Base-by-base conservation (phyloP, 2,888 invertebrate genomes). In the Drosophila borealis region DNA sequence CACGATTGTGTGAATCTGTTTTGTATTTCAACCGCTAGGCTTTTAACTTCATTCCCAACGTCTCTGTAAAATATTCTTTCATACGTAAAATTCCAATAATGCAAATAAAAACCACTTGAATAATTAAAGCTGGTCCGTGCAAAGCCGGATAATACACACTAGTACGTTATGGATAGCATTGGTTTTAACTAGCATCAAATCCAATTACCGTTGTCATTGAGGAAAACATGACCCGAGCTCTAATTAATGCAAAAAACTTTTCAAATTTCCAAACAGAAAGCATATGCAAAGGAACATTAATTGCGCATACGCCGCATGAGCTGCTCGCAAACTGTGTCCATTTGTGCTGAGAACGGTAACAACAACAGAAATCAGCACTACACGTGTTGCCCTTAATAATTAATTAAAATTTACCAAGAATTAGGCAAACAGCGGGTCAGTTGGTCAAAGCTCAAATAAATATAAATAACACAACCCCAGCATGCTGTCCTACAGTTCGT, bases 331-430 rank as follows among this genome's bases (percentile, higher is more conserved):
- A 41, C 17, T 8, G 29, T 8, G 29, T 29, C 29, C 8, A 44
- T 53, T 48, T 63, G n/a, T 34, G 4, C 1, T 9, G 10, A 4
- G 2, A 37, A 25, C 25, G 13, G 21, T 36, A 10, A 25, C 14
- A 48, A 21, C 64, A 21, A 10, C 9, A 11, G 29, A 45, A 41
- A 57, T 34, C n/a, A 49, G 34, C 49, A 5, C 39, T 8, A 29
- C 55, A 73, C 50, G 46, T 64, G 54, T 39, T 25, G 21, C 14
- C 13, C 9, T 8, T 14, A 21, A 21, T 9, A n/a, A 34, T 59
- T 70, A 70, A 70, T 64, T 63, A 70, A 66, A 61, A 42, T 36
- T 54, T 29, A 37, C 45, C 53, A 53, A 64, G 42, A 46, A 60
- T 37, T 19, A 13, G 2, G 9, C 46, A 21, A 19, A 13, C 37